phyloP scores from a whole-genome alignment of 2,113 vertebrate genomes.

The Noctilio leporinus region DNA sequence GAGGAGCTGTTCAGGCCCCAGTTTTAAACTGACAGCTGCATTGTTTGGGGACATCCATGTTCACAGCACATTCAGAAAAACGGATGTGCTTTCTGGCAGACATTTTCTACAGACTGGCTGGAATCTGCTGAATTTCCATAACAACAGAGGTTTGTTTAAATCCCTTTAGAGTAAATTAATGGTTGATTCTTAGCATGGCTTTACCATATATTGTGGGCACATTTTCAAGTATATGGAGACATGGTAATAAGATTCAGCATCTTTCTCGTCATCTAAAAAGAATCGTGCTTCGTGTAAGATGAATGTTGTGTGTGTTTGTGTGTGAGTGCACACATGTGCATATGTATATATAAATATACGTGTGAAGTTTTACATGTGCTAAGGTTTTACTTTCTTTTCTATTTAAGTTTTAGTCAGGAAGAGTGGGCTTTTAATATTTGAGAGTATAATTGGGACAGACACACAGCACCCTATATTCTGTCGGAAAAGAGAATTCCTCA shows the following conservation, averaged over 20 bases:
- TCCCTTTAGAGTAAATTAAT: background rate
- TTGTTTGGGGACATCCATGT: background rate
- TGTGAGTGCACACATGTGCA: background rate
- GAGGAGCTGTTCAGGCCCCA: background rate
- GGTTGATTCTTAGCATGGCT: background rate
- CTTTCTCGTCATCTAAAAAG: background rate
- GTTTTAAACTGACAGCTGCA: background rate
- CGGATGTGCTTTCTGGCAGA: conserved; percentile 1
- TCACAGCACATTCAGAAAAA: background rate
- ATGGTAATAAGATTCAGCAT: background rate
- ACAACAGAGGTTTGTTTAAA: background rate
- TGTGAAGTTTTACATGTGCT: background rate
- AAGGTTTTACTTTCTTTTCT: background rate
- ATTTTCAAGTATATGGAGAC: background rate
- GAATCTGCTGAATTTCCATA: background rate
- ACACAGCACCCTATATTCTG: background rate
- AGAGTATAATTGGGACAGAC: conserved; percentile 10
- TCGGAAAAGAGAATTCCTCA: background rate
- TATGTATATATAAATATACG: background rate
- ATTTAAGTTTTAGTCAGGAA: conserved; percentile 9
- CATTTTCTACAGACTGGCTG: background rate
- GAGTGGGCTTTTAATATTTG: background rate
- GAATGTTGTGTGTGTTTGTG: background rate
- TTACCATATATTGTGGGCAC: background rate
- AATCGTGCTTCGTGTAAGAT: background rate